Base-by-base conservation (phyloP, 2,888 invertebrate genomes). In the Xestia c-nigrum region DNA sequence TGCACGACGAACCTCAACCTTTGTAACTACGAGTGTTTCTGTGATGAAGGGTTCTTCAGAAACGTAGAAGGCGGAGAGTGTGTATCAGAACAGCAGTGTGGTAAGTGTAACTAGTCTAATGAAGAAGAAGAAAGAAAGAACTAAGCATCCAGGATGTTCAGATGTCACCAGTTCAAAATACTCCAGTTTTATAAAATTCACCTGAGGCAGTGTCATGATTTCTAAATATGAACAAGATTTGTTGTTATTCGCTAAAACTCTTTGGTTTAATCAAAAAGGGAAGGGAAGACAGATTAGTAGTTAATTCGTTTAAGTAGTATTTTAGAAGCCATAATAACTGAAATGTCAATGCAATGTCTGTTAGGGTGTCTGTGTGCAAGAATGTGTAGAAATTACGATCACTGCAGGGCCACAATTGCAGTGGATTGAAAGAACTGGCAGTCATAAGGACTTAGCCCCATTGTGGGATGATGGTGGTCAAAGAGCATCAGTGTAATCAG, bases 51-150 rank as follows among this genome's bases (percentile, higher is more conserved):
- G 12, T 61, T 43, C 40, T 40, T 40, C 24, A 61, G 68, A 52
- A 74, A 74, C 31, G 40, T 46, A 14, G 12, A 14, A 19, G 61
- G 31, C n/a, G 72, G 72, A 14, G 69, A 50, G 3, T 74, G 74
- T 61, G 14, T 59, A 31, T 31, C 59, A 16, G 59, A 59, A 16
- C 16, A 31, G 24, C 59, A 69, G 24, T 74, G 74, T 47, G 40
- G 74, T 74, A 52, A 69, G 69, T 77, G 69, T 77, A 16, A 43
- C n/a, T 24, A 64, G 21, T 63, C n/a, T 14, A 57, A 7, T 40
- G 55, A n/a, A n/a, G n/a, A n/a, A n/a, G n/a, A n/a, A n/a, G n/a
- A n/a, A n/a, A n/a, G n/a, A n/a, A n/a, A n/a, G n/a, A n/a, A n/a
- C n/a, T n/a, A n/a, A n/a, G n/a, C n/a, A n/a, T n/a, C 52, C 9